These are phyloP conservation scores for Coryphaenoides rupestris DNA, from an alignment of 2,113 vertebrate genomes.

Conservation along the genomic window DNA sequence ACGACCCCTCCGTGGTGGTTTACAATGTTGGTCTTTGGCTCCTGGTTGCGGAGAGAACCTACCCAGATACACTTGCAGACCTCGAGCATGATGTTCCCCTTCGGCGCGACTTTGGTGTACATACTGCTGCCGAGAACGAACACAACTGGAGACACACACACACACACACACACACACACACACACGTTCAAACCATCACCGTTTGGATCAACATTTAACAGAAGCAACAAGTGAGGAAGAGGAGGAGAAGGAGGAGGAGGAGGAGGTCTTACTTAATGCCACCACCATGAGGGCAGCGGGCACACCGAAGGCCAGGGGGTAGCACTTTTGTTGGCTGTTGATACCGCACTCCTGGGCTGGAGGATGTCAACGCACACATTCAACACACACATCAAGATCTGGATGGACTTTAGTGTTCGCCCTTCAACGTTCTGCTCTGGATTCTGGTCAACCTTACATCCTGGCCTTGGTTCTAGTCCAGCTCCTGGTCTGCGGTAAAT, in stretches of 20 bases:
- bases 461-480: too few species aligned
- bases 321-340: constrained; percentile 77
- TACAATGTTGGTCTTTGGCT: too few species aligned
- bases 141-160: constrained; percentile 74
- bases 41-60: constrained; percentile 53
- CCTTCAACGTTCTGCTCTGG: neutral
- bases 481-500: too few species aligned
- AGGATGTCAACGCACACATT: constrained; percentile 25
- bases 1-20: too few species aligned
- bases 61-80: constrained; percentile 86
- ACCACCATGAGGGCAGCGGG: constrained; percentile 90
- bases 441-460: too few species aligned
- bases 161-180: constrained; percentile 18
- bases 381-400: too few species aligned
- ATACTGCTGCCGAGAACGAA: constrained; percentile 84
- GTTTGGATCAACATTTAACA: neutral
- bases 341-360: constrained; percentile 86
- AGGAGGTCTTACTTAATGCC: constrained; percentile 76
- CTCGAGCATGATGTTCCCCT: constrained; percentile 85
- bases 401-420: neutral
- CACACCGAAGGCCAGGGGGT: constrained; percentile 91
- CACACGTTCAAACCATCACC: neutral
- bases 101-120: constrained; percentile 83
- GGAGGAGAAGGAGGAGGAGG: too few species aligned
- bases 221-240: too few species aligned